Evolutionary conservation across 2,888 invertebrate genomes (phyloP), one percentile per base, ranked within the genome.

Genomic region (Cheiracanthium punctorium): DNA sequence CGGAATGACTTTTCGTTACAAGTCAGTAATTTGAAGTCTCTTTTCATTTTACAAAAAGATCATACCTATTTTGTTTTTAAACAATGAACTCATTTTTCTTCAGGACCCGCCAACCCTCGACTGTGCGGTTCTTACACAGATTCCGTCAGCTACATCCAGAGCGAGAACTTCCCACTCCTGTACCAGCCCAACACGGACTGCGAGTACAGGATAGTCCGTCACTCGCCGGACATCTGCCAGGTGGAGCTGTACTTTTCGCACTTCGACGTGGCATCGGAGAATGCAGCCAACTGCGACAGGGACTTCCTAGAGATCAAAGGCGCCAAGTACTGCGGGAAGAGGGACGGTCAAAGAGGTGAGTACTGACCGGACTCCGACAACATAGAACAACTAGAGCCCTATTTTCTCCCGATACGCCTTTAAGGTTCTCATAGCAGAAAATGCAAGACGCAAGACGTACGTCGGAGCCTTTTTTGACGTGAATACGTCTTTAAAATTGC

Each of bases 231-330:
- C 29, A 87, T 90, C 43, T 90, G 89, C 73, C 87, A 89, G 5
- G 74, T 90, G 20, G 89, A 89, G 29, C 77, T 90, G 8, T 58
- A 80, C 43, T 89, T 90, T 37, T 75, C 87, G 0, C 89, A 89
- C 20, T 90, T 90, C 48, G 88, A 89, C 24, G 87, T 89, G 4
- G 90, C 89, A 14, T 79, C 81, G 0, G 88, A 88, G 24, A 88
- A 79, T 33, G 14, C 58, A 7, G 74, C 82, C 10, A 41, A 48
- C 24, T 90, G 90, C 75, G 74, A 65, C 24, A 79, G 88, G 32
- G 90, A 90, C 72, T 90, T 88, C 48, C 52, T 90, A 29, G 89
- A 89, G 69, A 88, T 90, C 33, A 84, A 89, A 43, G 84, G 89
- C 14, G 81, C 80, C 0, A 64, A 88, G 2, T 89, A 89, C 48